phyloP scores from a whole-genome alignment of 2,113 vertebrate species.

The Zootoca vivipara region DNA sequence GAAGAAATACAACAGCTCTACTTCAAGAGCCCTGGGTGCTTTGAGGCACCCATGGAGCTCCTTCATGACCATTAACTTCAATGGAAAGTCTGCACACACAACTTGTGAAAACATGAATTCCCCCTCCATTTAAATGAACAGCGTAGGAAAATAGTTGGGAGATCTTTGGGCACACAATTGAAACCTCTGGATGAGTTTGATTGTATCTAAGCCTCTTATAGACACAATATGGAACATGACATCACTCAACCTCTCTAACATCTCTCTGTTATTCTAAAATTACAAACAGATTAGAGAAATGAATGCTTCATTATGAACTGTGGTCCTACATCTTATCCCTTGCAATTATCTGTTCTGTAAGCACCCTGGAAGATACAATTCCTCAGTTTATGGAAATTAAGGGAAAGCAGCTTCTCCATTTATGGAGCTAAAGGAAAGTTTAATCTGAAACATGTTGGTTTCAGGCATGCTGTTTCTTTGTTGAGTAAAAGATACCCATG shows the following conservation, averaged over 20 bases:
- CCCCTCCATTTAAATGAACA: neutral
- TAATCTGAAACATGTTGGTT: slow-evolving; percentile 38
- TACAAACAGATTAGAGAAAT: slow-evolving; percentile 15
- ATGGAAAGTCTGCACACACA: neutral
- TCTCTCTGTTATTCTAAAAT: neutral
- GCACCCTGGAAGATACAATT: slow-evolving; percentile 47
- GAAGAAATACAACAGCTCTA: neutral
- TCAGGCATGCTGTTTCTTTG: slow-evolving; percentile 40
- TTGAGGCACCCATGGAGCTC: neutral
- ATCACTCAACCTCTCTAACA: neutral
- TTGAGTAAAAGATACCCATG: slow-evolving; percentile 31
- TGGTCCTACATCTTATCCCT: slow-evolving; percentile 31
- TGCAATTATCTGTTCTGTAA: slow-evolving; percentile 34
- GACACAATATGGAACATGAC: neutral
- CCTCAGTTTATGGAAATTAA: slow-evolving; percentile 26
- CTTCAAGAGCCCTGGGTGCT: neutral
- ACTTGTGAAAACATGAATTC: neutral
- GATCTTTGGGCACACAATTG: neutral
- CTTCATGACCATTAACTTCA: neutral
- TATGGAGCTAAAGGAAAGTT: slow-evolving; percentile 50
- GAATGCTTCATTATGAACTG: slow-evolving; percentile 1
- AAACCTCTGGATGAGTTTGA: neutral
- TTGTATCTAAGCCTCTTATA: neutral
- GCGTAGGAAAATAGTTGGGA: neutral
- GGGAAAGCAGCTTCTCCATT: slow-evolving; percentile 23